A percentile compares a stretch with the other conserved stretches of the same genome.
Evolutionary conservation across 2,888 invertebrate species (phyloP).

Genomic region (Pseudococcus viburni): DNA sequence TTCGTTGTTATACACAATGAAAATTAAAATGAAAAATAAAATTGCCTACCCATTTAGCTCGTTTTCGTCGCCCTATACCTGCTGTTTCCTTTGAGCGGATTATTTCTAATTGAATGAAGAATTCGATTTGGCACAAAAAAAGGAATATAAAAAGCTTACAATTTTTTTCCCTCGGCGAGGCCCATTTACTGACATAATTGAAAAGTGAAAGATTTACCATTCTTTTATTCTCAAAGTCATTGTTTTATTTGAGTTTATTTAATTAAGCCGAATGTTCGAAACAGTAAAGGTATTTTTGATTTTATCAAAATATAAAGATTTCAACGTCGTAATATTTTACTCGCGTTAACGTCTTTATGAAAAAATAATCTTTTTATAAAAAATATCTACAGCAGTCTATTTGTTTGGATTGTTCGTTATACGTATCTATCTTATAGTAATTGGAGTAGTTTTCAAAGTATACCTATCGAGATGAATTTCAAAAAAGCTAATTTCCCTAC

Average conservation of each 20-base stretch:
- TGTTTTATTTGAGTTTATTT: constrained; percentile 1
- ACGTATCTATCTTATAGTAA: too few species aligned
- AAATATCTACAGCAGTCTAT: too few species aligned
- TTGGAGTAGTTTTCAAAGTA: too few species aligned
- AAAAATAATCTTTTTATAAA: too few species aligned
- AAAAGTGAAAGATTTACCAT: neutral
- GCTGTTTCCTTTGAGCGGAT: neutral
- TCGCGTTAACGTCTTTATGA: too few species aligned
- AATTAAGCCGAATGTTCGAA: neutral
- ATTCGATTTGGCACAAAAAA: constrained; percentile 1
- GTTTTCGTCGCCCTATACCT: neutral
- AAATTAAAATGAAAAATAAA: neutral
- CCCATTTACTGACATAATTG: neutral
- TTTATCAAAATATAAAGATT: neutral
- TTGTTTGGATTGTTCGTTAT: too few species aligned
- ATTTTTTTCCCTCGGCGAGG: constrained; percentile 3
- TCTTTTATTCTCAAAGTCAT: constrained; percentile 43
- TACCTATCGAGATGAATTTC: too few species aligned
- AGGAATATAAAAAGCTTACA: constrained; percentile 3
- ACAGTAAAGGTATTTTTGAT: neutral
- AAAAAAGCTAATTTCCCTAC: too few species aligned
- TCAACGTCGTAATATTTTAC: too few species aligned
- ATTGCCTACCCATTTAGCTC: neutral
- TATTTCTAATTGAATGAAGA: constrained; percentile 18
- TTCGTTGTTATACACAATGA: neutral